Evolutionary conservation across 1,140 invertebrate genomes (phyloP).

Genomic region (Dendroctonus ponderosae): DNA sequence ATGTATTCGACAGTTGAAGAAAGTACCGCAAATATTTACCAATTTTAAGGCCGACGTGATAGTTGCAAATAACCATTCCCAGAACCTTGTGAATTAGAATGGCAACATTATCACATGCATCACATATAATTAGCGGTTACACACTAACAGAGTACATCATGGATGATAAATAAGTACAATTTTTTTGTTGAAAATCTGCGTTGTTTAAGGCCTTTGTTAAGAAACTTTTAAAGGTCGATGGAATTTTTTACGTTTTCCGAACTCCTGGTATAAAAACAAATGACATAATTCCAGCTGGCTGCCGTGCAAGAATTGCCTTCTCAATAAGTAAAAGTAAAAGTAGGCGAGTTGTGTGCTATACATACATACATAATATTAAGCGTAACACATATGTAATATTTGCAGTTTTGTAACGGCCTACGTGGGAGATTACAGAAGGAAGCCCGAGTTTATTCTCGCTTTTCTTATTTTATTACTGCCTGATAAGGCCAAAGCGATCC

Average conservation of each 20-base stretch:
- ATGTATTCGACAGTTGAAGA: no score
- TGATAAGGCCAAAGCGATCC: no score
- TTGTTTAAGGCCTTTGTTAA: no score
- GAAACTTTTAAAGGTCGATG: no score
- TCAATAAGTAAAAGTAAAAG: slow-evolving; percentile 32
- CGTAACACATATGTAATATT: slow-evolving; percentile 22
- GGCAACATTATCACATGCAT: background rate
- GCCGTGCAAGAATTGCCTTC: slow-evolving; percentile 22
- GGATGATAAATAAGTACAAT: no score
- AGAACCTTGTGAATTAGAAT: background rate
- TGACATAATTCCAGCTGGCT: slow-evolving; percentile 22
- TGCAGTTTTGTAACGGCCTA: slow-evolving; percentile 21
- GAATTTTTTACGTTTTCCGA: background rate
- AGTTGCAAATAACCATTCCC: background rate
- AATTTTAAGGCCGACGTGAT: background rate
- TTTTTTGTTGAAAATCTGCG: no score
- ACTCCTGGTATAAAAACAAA: slow-evolving; percentile 14
- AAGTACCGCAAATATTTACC: background rate
- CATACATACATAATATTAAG: slow-evolving; percentile 26
- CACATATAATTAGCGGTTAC: no score
- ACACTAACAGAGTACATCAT: no score
- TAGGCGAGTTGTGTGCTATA: slow-evolving; percentile 22
- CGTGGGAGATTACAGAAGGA: slow-evolving; percentile 21
- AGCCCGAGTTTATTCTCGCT: slow-evolving; percentile 8
- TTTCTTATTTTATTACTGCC: no score